Evolutionary conservation across 2,113 vertebrate species (phyloP).

Genomic region (Noctilio leporinus): DNA sequence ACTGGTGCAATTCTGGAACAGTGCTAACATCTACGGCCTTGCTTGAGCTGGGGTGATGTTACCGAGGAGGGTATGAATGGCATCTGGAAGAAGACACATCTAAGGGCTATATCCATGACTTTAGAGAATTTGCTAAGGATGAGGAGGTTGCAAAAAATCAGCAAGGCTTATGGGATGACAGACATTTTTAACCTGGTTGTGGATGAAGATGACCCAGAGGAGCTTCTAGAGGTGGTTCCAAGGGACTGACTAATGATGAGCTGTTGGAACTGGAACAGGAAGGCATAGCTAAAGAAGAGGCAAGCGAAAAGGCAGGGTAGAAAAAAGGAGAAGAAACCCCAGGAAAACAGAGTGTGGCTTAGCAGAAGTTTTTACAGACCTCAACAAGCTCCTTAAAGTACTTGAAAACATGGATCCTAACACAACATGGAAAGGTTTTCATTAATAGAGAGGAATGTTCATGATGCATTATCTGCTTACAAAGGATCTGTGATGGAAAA

Average conservation of each 20-base stretch:
- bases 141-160: neutral
- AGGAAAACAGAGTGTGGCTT: neutral
- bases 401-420: neutral
- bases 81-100: neutral
- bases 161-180: neutral
- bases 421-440: neutral
- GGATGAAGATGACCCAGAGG: neutral
- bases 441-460: neutral
- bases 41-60: no score
- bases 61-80: neutral
- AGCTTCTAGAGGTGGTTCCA: neutral
- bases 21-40: neutral
- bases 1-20: neutral
- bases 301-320: neutral
- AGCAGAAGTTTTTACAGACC: neutral
- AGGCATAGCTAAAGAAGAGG: neutral
- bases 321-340: neutral
- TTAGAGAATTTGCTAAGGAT: neutral
- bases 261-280: neutral
- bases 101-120: neutral
- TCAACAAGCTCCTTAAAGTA: neutral
- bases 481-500: neutral
- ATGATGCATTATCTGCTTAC: neutral
- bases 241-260: neutral
- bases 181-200: neutral